Evolutionary conservation across 1,140 invertebrate species (phyloP), one percentile per base, ranked within the genome.

Genomic region (Drosophila nikananu): DNA sequence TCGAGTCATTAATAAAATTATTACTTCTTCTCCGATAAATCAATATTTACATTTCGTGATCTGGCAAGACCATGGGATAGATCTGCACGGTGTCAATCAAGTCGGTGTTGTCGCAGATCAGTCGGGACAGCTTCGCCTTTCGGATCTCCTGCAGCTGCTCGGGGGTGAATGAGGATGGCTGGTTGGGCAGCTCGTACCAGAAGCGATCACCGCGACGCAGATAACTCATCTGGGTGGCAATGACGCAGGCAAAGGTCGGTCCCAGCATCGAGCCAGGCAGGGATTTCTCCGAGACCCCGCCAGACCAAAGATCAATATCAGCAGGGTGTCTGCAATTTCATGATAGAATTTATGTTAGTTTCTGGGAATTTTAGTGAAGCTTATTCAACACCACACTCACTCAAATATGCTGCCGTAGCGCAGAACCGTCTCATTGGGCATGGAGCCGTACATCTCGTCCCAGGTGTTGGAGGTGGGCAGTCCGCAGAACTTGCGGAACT

Each of bases 71-170:
- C 96, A 99, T 98, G 0, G 98, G 98, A 93, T 98, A 98, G 19
- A 98, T 95, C 93, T 99, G 99, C 67, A 99, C 96, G 1, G 97
- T 97, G 80, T 97, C 97, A 54, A 99, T 97, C 37, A 98, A 94
- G 92, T 99, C 98, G 2, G 97, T 98, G 90, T 99, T 99, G 91
- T 99, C 98, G 93, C 99, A 99, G 60, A 99, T 97, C 41, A 99
- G 94, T 67, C 97, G 95, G 0, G 98, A 96, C 1, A 99, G 94
- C 77, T 96, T 96, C 0, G 96, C 94, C 93, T 99, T 99, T 61
- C 97, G 95, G 57, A 99, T 96, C 94, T 99, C 98, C 65, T 95
- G 95, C 46, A 99, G 93, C 94, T 99, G 99, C 87, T 97, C 97
- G 86, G 95, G 95, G 2, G 97, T 97, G 92, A 99, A 99, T 1